Percentiles rank a stretch among this genome's conserved stretches.
Conservation (phyloP, 1,140 invertebrate species). For the Phymastichus coffea region DNA sequence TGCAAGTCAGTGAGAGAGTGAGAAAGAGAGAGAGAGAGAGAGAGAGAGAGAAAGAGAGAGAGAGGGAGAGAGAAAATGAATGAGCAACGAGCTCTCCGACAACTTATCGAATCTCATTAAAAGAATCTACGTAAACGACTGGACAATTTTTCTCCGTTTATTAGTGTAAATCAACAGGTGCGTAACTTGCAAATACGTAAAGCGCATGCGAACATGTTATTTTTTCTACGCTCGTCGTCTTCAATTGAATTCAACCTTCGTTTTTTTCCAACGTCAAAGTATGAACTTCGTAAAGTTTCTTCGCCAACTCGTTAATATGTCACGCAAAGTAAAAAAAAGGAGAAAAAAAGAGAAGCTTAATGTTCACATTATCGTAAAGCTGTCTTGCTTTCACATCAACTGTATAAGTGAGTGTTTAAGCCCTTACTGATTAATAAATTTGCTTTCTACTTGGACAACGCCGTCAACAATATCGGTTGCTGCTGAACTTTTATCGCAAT, state of each 20-base stretch:
- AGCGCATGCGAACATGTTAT: neutral
- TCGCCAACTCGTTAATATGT: neutral
- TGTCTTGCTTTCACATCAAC: conserved; percentile 1
- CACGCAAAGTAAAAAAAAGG: too few relatives aligned
- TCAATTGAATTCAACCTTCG: neutral
- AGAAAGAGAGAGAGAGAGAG: neutral
- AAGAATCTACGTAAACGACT: conserved; percentile 8
- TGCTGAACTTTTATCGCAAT: neutral
- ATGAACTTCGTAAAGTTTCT: conserved; percentile 5
- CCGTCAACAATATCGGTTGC: neutral
- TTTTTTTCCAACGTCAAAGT: conserved; percentile 8
- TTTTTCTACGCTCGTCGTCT: neutral
- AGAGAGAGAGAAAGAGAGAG: neutral
- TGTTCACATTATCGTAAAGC: neutral
- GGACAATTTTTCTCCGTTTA: neutral
- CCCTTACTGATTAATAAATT: conserved; percentile 15
- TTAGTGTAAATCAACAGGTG: conserved; percentile 8
- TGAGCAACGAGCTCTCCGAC: neutral
- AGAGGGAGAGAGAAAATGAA: neutral
- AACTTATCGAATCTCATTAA: conserved; percentile 22
- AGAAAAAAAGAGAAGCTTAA: too few relatives aligned
- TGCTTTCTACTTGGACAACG: neutral
- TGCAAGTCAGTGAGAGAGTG: neutral
- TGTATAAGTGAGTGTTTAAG: conserved; percentile 22
- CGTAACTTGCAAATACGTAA: neutral